Evolutionary conservation across 2,113 vertebrate species (phyloP).

Genomic region (Sinocyclocheilus maitianheensis): DNA sequence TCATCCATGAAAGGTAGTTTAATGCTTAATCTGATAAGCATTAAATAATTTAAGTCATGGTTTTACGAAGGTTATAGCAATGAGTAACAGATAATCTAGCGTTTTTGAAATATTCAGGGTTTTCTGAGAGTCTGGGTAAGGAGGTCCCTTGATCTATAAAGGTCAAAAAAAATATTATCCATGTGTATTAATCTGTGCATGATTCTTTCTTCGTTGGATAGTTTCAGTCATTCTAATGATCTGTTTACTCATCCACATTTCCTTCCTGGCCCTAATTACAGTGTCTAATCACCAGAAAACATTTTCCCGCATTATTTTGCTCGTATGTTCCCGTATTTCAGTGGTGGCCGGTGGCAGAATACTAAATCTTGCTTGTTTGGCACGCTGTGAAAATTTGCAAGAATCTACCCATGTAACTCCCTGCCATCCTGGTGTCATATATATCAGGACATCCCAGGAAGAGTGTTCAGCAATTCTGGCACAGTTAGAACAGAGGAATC

Average conservation of each 20-base stretch:
- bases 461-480: background rate
- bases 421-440: background rate
- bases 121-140: constrained; percentile 2
- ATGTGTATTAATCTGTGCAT: constrained; percentile 56
- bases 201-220: constrained; percentile 56
- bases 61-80: background rate
- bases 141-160: background rate
- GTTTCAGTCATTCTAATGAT: constrained; percentile 49
- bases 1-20: background rate
- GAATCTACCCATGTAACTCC: background rate
- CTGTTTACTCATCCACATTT: constrained; percentile 52
- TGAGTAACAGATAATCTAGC: background rate
- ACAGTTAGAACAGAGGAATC: background rate
- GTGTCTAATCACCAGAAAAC: constrained; percentile 1
- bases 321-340: background rate
- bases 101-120: background rate
- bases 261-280: constrained; percentile 36
- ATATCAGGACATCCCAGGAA: background rate
- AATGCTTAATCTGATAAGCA: too few relatives aligned
- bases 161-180: background rate
- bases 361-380: constrained; percentile 1
- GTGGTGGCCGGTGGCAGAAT: constrained; percentile 13
- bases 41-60: too few relatives aligned
- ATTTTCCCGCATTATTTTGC: background rate
- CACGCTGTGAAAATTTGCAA: background rate